A percentile compares a stretch with the other conserved stretches of the same genome.
phyloP scores from a whole-genome alignment of 2,888 invertebrate species.

The Leucophenga montana region DNA sequence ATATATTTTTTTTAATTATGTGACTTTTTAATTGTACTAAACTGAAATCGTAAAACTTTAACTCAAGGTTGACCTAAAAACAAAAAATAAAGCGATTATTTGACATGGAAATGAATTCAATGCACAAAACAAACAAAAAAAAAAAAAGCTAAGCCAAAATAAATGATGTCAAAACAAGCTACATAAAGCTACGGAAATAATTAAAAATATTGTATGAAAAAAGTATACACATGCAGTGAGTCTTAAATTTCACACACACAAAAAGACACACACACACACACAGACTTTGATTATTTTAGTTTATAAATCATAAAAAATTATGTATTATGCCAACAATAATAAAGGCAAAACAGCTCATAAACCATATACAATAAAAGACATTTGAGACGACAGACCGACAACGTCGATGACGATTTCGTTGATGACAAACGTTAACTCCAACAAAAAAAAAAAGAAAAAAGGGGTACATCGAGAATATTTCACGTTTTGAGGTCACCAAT shows the following conservation, averaged over 20 bases:
- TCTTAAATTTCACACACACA: conserved; percentile 48
- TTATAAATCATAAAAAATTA: conserved; percentile 67
- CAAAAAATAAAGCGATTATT: no score
- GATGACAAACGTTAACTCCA: conserved; percentile 14
- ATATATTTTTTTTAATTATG: no score
- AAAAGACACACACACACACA: conserved; percentile 16
- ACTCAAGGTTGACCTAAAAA: no score
- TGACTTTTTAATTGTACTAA: no score
- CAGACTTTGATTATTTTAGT: conserved; percentile 31
- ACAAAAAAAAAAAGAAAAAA: conserved; percentile 19
- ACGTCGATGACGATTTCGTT: no score
- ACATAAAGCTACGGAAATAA: conserved; percentile 14
- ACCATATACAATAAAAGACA: conserved; percentile 1
- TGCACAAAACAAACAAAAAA: no score
- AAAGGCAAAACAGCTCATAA: conserved; percentile 16
- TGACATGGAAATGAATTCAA: no score
- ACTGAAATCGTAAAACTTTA: no score
- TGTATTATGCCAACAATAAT: conserved; percentile 52
- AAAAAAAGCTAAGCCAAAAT: neutral
- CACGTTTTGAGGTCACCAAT: conserved; percentile 9
- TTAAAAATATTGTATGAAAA: conserved; percentile 14
- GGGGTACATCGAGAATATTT: conserved; percentile 33
- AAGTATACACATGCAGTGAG: conserved; percentile 47
- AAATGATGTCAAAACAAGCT: neutral
- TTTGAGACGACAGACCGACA: conserved; percentile 11